phyloP scores from a whole-genome alignment of 2,113 vertebrate genomes.

The Ciconia stormi region DNA sequence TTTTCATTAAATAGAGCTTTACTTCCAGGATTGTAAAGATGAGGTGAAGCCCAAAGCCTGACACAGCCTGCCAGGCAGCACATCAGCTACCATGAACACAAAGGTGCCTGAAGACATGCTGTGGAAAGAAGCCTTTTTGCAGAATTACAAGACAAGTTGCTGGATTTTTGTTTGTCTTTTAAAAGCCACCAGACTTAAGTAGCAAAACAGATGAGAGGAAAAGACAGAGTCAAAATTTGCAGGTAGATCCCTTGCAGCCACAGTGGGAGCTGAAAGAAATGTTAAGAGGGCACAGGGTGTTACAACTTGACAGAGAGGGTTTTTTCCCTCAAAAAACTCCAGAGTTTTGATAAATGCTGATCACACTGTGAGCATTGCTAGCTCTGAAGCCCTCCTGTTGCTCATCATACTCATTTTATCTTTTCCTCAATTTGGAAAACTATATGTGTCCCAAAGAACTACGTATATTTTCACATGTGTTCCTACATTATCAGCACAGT shows the following conservation, averaged over 20 bases:
- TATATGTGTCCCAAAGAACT: not conserved
- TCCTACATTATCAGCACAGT: not conserved
- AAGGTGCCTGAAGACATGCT: not conserved
- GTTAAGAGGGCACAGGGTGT: not conserved
- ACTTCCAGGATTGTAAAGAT: not conserved
- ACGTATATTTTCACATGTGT: not conserved
- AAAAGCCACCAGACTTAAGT: not conserved
- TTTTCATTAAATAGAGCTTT: not conserved
- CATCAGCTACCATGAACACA: not conserved
- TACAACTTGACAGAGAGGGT: not conserved
- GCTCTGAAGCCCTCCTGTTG: not conserved
- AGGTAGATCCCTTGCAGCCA: not conserved
- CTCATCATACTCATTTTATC: not conserved
- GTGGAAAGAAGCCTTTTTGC: not conserved
- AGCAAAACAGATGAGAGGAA: not conserved
- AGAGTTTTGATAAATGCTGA: not conserved
- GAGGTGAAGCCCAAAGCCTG: not conserved
- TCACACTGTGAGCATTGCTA: fast-evolving
- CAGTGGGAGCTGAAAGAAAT: not conserved
- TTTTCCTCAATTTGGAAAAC: not conserved
- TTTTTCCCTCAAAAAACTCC: fast-evolving
- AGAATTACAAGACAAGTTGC: not conserved
- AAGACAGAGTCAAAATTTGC: not conserved
- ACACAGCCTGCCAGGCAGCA: not conserved
- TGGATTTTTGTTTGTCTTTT: not conserved